phyloP scores from a whole-genome alignment of 1,140 invertebrate genomes.

The Apis laboriosa region DNA sequence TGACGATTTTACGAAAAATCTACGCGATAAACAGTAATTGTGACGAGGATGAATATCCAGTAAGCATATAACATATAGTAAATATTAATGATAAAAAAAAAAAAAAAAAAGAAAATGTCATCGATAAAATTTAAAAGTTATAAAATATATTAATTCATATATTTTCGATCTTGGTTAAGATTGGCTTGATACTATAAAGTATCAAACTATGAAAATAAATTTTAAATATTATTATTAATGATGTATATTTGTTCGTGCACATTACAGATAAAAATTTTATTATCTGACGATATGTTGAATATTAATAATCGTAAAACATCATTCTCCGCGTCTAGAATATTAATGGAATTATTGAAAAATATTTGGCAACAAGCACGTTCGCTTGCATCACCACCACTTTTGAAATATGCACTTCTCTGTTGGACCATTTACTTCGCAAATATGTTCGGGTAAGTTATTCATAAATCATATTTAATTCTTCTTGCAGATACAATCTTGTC shows the following conservation, averaged over 20 bases:
- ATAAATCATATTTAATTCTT: background rate
- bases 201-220: too few relatives aligned
- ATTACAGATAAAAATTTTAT: constrained; percentile 52
- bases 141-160: too few relatives aligned
- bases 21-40: constrained; percentile 83
- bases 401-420: constrained; percentile 82
- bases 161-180: too few relatives aligned
- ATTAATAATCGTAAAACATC: constrained; percentile 4
- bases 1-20: constrained; percentile 83
- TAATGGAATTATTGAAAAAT: constrained; percentile 76
- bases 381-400: constrained; percentile 81
- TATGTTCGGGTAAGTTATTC: constrained; percentile 85
- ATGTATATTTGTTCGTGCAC: background rate
- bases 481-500: too few relatives aligned
- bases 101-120: too few relatives aligned
- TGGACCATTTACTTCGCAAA: constrained; percentile 84
- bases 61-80: constrained; percentile 30
- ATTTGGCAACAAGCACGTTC: constrained; percentile 81
- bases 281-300: constrained; percentile 30
- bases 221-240: background rate
- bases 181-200: too few relatives aligned
- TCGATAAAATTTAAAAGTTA: too few relatives aligned
- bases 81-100: background rate
- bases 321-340: background rate
- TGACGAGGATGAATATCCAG: constrained; percentile 73